phyloP scores from a whole-genome alignment of 2,888 invertebrate genomes.

The Hypena proboscidalis region DNA sequence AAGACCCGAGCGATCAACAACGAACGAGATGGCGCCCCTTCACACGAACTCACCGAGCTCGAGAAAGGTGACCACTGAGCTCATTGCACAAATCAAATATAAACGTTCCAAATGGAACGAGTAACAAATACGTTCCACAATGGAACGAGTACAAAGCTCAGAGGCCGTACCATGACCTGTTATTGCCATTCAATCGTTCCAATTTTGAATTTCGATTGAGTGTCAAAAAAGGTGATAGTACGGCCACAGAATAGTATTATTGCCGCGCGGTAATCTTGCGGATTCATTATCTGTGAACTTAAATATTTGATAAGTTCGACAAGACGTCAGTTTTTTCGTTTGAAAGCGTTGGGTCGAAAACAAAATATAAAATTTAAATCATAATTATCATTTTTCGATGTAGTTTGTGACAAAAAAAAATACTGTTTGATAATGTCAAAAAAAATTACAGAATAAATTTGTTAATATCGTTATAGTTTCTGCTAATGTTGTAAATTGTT shows the following conservation, averaged over 20 bases:
- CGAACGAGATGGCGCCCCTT: slow-evolving; percentile 79
- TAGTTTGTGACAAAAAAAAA: too few relatives aligned
- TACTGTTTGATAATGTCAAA: background rate
- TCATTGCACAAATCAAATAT: background rate
- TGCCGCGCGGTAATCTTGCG: too few relatives aligned
- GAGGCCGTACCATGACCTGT: too few relatives aligned
- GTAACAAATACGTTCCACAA: too few relatives aligned
- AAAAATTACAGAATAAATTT: slow-evolving; percentile 2
- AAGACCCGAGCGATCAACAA: slow-evolving; percentile 69
- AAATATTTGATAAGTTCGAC: background rate
- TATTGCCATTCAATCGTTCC: too few relatives aligned
- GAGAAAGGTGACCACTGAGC: slow-evolving; percentile 80
- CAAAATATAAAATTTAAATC: too few relatives aligned
- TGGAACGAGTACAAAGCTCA: background rate
- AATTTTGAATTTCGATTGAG: too few relatives aligned
- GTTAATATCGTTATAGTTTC: slow-evolving; percentile 25
- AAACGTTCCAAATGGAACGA: background rate
- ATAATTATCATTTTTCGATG: too few relatives aligned
- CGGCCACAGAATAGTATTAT: too few relatives aligned
- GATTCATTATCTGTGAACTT: background rate
- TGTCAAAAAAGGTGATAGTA: too few relatives aligned
- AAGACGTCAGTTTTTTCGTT: background rate
- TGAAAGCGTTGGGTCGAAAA: too few relatives aligned
- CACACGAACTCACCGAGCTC: slow-evolving; percentile 88
- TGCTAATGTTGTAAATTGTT: too few relatives aligned